Percentiles rank a stretch among this genome's conserved stretches.
Evolutionary conservation across 2,113 vertebrate species (phyloP).

Genomic region (Xiphophorus hellerii): DNA sequence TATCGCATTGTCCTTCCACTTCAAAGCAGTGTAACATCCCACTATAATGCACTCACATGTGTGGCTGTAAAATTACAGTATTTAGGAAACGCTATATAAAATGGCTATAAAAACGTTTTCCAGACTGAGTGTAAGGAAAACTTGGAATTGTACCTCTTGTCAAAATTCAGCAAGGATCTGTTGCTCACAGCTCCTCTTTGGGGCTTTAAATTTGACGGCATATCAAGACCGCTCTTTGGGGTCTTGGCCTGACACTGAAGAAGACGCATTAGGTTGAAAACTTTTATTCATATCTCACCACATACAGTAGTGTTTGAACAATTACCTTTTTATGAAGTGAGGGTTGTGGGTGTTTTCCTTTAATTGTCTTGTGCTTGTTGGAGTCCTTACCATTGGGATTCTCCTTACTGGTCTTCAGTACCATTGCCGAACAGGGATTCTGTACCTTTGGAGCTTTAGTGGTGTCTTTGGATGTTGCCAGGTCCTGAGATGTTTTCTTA

Average conservation of each 20-base stretch:
- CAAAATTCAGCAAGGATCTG: constrained; percentile 80
- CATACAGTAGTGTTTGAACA: background rate
- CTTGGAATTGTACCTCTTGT: constrained; percentile 80
- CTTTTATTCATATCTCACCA: background rate
- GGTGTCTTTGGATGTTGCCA: constrained; percentile 17
- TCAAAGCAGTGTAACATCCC: too few relatives aligned
- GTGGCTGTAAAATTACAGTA: background rate
- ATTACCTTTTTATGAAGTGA: constrained; percentile 39
- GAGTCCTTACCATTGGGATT: constrained; percentile 58
- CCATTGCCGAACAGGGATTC: constrained; percentile 70
- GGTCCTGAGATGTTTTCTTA: constrained; percentile 64
- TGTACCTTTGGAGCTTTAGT: constrained; percentile 62
- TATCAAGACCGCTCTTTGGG: constrained; percentile 65
- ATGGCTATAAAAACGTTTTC: background rate
- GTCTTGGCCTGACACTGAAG: constrained; percentile 70
- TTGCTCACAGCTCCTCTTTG: constrained; percentile 73
- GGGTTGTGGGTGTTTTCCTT: constrained; percentile 65
- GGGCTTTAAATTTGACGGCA: constrained; percentile 81
- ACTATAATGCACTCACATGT: too few relatives aligned
- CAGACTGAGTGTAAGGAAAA: background rate
- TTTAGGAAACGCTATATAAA: background rate
- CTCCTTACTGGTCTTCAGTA: constrained; percentile 33
- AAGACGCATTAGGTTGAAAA: constrained; percentile 6
- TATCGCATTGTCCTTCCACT: too few relatives aligned
- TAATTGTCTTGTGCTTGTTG: constrained; percentile 81